Conservation (phyloP, 2,113 vertebrate genomes). For the Rutilus rutilus region DNA sequence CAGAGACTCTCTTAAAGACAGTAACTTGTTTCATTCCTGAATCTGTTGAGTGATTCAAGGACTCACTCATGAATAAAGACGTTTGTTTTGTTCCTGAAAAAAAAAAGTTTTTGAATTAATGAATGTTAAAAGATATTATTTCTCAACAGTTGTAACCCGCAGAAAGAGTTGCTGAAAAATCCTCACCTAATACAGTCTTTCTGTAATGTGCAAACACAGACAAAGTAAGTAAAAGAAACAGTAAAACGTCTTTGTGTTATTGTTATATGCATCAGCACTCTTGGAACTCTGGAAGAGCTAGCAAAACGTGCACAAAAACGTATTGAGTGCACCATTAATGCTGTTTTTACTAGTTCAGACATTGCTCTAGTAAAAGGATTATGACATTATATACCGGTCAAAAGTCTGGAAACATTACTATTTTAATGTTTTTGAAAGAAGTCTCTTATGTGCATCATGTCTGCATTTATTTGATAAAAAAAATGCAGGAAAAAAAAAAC, state of each 20-base stretch:
- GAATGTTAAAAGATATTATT: neutral
- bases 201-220: neutral
- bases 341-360: neutral
- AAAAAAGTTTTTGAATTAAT: neutral
- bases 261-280: neutral
- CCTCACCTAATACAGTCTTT: neutral
- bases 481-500: too few species aligned
- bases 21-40: too few species aligned
- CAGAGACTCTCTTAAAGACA: too few species aligned
- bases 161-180: neutral
- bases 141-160: neutral
- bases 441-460: too few species aligned
- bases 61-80: neutral
- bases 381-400: neutral
- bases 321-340: neutral
- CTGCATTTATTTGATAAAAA: too few species aligned
- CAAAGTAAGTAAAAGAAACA: neutral
- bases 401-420: too few species aligned
- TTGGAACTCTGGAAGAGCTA: neutral
- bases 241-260: neutral
- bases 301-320: neutral
- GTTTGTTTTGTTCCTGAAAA: neutral
- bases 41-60: neutral
- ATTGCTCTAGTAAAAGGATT: neutral
- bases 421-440: too few species aligned